Conservation (phyloP, 2,113 vertebrate species). For the Tympanuchus pallidicinctus region DNA sequence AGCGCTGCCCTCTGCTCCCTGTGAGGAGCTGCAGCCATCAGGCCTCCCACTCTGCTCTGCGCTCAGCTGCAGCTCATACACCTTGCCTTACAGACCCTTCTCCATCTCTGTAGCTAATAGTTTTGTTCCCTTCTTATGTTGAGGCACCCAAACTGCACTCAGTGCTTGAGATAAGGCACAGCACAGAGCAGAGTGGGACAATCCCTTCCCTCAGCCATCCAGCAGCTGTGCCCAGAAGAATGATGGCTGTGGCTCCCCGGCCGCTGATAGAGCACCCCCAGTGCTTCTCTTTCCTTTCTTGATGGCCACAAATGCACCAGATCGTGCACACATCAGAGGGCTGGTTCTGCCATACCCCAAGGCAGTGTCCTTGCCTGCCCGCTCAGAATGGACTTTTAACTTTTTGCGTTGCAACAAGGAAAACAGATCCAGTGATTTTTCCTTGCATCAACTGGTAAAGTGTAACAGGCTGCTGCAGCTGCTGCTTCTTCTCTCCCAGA, state of each 20-base stretch:
- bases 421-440: background rate
- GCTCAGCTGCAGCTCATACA: background rate
- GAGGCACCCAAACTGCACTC: background rate
- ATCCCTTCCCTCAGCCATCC: background rate
- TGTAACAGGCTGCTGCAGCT: slow-evolving; percentile 26
- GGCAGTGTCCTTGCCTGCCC: background rate
- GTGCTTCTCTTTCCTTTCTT: background rate
- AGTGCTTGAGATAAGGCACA: background rate
- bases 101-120: background rate
- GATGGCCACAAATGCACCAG: accelerated
- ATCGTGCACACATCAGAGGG: background rate
- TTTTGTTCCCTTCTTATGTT: background rate
- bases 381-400: accelerated
- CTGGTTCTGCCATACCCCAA: background rate
- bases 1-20: too few species aligned
- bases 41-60: too few species aligned
- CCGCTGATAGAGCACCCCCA: background rate
- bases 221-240: background rate
- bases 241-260: background rate
- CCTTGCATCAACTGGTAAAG: background rate
- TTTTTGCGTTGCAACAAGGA: accelerated
- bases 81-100: background rate
- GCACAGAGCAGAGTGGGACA: background rate
- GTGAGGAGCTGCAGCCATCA: too few species aligned
- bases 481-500: slow-evolving; percentile 32